Evolutionary conservation across 1,140 invertebrate species (phyloP).

Genomic region (Elysia chlorotica): DNA sequence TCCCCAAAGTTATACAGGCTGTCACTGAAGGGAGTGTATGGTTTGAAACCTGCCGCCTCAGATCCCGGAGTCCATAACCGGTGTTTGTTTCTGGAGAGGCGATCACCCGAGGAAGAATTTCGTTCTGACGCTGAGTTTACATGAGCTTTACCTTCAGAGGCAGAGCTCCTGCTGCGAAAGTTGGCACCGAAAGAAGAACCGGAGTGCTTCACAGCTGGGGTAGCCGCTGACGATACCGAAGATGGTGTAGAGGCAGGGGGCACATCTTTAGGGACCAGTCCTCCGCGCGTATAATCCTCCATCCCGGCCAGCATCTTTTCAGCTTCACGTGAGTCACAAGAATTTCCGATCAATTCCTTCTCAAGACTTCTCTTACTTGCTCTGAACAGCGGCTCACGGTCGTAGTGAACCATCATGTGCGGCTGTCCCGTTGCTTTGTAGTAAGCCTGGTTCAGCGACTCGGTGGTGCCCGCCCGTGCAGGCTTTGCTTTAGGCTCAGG

Average conservation of each 20-base stretch:
- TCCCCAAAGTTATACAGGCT: not conserved
- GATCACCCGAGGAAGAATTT: not conserved
- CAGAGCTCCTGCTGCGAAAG: not conserved
- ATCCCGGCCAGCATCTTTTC: no score
- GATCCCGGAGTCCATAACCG: not conserved
- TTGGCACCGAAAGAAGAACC: not conserved
- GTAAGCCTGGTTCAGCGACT: no score
- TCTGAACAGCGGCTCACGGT: no score
- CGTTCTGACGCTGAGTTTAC: not conserved
- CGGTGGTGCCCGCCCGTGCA: no score
- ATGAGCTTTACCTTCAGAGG: not conserved
- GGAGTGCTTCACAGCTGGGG: not conserved
- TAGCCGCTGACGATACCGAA: not conserved
- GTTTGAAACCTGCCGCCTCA: not conserved
- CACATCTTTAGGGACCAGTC: not conserved
- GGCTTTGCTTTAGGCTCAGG: no score
- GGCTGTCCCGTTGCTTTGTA: no score
- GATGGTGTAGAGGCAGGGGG: not conserved
- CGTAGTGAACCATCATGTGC: no score
- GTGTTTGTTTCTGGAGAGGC: not conserved
- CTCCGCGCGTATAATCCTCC: no score
- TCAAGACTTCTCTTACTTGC: no score
- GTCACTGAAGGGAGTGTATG: not conserved
- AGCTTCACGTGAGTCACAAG: no score
- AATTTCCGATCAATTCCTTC: no score